Evolutionary conservation across 1,140 invertebrate species (phyloP).

Genomic region (Helicorthomorpha holstii): DNA sequence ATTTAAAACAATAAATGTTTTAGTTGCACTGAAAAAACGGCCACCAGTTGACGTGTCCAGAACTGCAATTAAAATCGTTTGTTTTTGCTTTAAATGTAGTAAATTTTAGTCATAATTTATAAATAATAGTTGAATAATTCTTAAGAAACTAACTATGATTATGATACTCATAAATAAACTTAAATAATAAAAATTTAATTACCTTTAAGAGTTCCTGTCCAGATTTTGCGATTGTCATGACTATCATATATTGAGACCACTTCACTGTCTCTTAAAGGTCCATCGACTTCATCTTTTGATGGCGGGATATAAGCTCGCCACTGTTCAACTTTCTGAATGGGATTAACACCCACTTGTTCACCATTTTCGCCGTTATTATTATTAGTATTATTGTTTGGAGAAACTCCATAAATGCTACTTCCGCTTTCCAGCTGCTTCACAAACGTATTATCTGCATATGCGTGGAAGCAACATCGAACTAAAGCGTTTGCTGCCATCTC

Average conservation of each 20-base stretch:
- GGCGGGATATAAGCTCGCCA: conserved; percentile 11
- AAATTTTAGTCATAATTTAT: too few relatives aligned
- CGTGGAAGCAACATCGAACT: conserved; percentile 85
- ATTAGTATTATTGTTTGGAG: conserved; percentile 7
- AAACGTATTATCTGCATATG: conserved; percentile 83
- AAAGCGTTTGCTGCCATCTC: conserved; percentile 87
- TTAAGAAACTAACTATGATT: conserved; percentile 8
- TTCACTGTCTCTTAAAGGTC: conserved; percentile 22
- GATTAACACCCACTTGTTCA: conserved; percentile 5
- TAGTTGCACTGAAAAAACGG: too few relatives aligned
- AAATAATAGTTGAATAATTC: too few relatives aligned
- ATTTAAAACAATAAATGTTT: too few relatives aligned
- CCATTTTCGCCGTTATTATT: not conserved
- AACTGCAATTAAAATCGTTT: too few relatives aligned
- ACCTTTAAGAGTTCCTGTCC: conserved; percentile 51
- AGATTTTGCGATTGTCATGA: conserved; percentile 85
- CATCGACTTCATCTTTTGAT: conserved; percentile 31
- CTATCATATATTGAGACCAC: conserved; percentile 58
- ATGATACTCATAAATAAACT: too few relatives aligned
- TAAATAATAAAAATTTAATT: too few relatives aligned
- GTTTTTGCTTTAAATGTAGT: too few relatives aligned
- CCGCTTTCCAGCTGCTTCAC: conserved; percentile 50
- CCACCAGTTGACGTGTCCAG: too few relatives aligned
- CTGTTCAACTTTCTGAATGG: conserved; percentile 19
- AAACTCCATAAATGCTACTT: conserved; percentile 9